Evolutionary conservation across 1,140 invertebrate species (phyloP).

Genomic region (Hylaeus volcanicus): DNA sequence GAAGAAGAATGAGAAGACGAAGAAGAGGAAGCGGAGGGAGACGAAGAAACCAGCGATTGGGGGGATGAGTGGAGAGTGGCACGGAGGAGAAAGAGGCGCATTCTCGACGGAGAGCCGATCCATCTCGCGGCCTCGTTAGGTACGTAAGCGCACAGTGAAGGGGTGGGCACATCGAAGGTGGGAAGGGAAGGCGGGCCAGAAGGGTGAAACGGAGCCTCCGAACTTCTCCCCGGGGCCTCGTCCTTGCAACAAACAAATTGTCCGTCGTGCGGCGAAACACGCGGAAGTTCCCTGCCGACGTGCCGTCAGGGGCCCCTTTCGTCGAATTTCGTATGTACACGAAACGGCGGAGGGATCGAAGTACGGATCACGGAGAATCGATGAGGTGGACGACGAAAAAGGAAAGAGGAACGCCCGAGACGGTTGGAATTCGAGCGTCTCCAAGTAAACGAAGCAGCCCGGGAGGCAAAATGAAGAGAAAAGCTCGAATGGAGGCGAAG

Average conservation of each 20-base stretch:
- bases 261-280: slow-evolving; percentile 54
- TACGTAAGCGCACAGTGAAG: slow-evolving; percentile 49
- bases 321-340: slow-evolving; percentile 49
- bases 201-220: slow-evolving; percentile 45
- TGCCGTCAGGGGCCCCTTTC: slow-evolving; percentile 30
- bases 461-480: slow-evolving; percentile 1
- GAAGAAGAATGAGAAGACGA: slow-evolving; percentile 23
- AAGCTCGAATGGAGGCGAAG: neutral
- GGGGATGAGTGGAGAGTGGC: neutral
- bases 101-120: slow-evolving; percentile 61
- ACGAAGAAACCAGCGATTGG: neutral
- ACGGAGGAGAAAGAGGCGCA: slow-evolving; percentile 33
- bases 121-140: slow-evolving; percentile 68
- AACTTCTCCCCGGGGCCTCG: slow-evolving; percentile 21
- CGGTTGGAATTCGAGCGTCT: slow-evolving; percentile 36
- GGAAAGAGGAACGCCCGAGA: slow-evolving; percentile 40
- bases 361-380: slow-evolving; percentile 37
- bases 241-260: slow-evolving; percentile 63
- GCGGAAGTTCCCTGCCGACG: slow-evolving; percentile 52
- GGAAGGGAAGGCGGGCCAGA: slow-evolving; percentile 37
- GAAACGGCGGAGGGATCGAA: slow-evolving; percentile 39
- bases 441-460: slow-evolving; percentile 6
- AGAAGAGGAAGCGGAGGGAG: neutral
- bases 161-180: slow-evolving; percentile 13
- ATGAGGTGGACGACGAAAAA: slow-evolving; percentile 37